Percentiles rank a stretch among this genome's conserved stretches.
Conservation (phyloP, 2,888 invertebrate genomes). For the Ennomos quercinarius region DNA sequence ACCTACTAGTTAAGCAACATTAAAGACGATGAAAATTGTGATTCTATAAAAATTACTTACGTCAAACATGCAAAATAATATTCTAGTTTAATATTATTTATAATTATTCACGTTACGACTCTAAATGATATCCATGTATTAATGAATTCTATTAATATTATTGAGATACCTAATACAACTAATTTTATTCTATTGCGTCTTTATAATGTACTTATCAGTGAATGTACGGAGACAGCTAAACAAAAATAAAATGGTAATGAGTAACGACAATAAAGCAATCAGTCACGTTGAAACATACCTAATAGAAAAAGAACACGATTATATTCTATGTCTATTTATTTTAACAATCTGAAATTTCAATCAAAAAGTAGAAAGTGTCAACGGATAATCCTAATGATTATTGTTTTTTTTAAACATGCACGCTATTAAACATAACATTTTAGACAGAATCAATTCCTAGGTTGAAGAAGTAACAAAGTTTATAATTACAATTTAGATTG, state of each 20-base stretch:
- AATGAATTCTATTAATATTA: neutral
- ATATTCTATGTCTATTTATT: constrained; percentile 1
- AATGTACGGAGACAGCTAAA: constrained; percentile 48
- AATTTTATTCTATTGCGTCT: neutral
- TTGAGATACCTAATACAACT: neutral
- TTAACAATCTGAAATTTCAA: constrained; percentile 5
- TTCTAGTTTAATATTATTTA: too few relatives aligned
- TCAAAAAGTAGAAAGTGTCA: neutral
- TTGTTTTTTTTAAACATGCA: too few relatives aligned
- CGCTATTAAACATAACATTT: too few relatives aligned
- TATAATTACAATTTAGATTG: too few relatives aligned
- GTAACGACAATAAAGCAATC: constrained; percentile 35
- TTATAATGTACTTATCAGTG: constrained; percentile 13
- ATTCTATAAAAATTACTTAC: too few relatives aligned
- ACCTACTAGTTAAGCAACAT: too few relatives aligned
- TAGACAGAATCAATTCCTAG: too few relatives aligned
- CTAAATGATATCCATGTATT: too few relatives aligned
- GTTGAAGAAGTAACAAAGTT: too few relatives aligned
- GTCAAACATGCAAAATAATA: too few relatives aligned
- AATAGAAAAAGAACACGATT: constrained; percentile 1
- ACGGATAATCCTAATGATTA: neutral
- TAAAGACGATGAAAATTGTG: too few relatives aligned
- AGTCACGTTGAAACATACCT: constrained; percentile 5
- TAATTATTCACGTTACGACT: too few relatives aligned
- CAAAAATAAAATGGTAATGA: constrained; percentile 52